Conservation (phyloP, 2,113 vertebrate genomes). For the Phalacrocorax carbo region DNA sequence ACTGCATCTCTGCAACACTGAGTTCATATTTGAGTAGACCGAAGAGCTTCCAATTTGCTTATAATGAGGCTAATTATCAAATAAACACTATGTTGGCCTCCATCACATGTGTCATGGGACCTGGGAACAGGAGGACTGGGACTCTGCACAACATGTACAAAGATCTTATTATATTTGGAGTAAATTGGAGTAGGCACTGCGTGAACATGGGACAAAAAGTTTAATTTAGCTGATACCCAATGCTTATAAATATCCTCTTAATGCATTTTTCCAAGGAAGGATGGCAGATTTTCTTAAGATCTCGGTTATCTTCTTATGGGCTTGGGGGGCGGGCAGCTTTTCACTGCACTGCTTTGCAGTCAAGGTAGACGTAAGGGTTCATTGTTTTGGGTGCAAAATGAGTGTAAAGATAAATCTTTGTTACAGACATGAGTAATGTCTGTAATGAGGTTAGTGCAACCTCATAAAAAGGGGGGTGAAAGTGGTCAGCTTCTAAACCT, state of each 20-base stretch:
- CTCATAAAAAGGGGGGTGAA: neutral
- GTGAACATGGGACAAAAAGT: neutral
- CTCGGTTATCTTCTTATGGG: neutral
- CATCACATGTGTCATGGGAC: accelerated
- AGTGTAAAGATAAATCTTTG: neutral
- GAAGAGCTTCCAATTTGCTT: neutral
- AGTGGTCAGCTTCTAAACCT: neutral
- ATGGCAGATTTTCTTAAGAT: neutral
- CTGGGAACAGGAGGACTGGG: neutral
- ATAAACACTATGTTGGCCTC: neutral
- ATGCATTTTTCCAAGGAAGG: neutral
- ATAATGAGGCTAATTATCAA: neutral
- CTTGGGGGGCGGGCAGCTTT: neutral
- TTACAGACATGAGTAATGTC: neutral
- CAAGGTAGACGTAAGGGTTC: neutral
- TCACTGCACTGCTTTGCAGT: neutral
- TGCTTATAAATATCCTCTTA: neutral
- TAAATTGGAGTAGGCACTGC: neutral
- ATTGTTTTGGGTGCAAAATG: neutral
- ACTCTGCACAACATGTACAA: neutral
- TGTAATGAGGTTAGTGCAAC: neutral
- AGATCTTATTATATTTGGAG: neutral
- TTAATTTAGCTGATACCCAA: neutral
- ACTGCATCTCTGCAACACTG: neutral
- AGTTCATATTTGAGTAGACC: neutral